Evolutionary conservation across 2,113 vertebrate species (phyloP), one percentile per base, ranked within the genome.

Genomic region (Siphamia tubifer): DNA sequence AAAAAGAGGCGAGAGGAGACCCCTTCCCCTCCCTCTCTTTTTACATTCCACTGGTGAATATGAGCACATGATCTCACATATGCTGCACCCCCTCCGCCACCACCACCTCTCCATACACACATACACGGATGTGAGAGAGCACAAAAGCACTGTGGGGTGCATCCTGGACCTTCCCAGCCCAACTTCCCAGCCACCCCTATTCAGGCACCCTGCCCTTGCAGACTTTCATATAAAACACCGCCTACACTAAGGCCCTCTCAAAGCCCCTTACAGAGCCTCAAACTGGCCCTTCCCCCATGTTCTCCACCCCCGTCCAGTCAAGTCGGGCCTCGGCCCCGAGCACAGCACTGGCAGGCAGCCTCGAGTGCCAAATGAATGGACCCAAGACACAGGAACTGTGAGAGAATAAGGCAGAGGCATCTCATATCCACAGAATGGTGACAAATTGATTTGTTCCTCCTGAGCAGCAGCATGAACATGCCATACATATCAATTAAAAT

Each of bases 61-160:
- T 89, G 83, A 87, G 82, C 87, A 89, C 87, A 90, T 90, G 89
- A 89, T 87, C 87, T 89, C 89, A 89, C 87, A 89, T 89, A 87
- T 90, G 89, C 87, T 81, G 62, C 74, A 45, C 36, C 23, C 25
- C 30, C 25, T 45, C 48, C 25, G n/a, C 48, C 36, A 3, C 27
- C 30, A 8, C 47, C 35, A 32, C 58, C 61, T 45, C 40, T 42
- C 10, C 67, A 45, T 28, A 69, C 61, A 39, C 56, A 49, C 69
- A 49, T 64, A 64, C 78, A 83, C 30, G 71, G 79, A 86, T 86
- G 82, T 81, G 72, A 60, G 73, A 58, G 70, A 58, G 11, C 83
- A 90, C 87, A 89, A 90, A 88, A 84, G 89, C 85, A 79, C 87
- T 44, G 76, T 81, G 89, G 87, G 89, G 89, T 87, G 89, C 89